phyloP scores from a whole-genome alignment of 1,140 invertebrate genomes.

The Phymorhynchus buccinoides region DNA sequence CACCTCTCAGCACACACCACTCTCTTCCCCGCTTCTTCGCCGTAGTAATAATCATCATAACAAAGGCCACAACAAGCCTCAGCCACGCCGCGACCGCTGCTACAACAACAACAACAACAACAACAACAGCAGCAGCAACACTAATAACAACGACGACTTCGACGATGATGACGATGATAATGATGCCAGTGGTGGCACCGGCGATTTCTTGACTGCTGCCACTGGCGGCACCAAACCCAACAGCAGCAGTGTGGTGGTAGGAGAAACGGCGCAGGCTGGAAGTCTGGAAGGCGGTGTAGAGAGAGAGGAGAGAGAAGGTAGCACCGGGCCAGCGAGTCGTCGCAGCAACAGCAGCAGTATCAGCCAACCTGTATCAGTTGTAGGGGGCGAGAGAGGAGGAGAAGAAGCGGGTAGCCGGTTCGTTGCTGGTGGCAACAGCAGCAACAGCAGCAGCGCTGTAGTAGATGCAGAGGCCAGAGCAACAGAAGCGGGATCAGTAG shows the following conservation, averaged over 20 bases:
- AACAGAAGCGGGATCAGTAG: slow-evolving; percentile 45
- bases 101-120: slow-evolving; percentile 66
- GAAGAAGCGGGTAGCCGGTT: slow-evolving; percentile 64
- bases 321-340: slow-evolving; percentile 57
- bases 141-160: neutral
- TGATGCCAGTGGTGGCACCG: neutral
- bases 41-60: too few species aligned
- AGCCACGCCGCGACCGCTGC: neutral
- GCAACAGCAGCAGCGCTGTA: slow-evolving; percentile 74
- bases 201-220: neutral
- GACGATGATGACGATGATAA: slow-evolving; percentile 16
- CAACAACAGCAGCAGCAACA: slow-evolving; percentile 55
- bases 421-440: slow-evolving; percentile 71
- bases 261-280: neutral
- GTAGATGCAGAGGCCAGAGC: slow-evolving; percentile 41
- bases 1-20: slow-evolving; percentile 36
- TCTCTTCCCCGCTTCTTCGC: slow-evolving; percentile 42
- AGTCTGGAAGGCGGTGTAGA: slow-evolving; percentile 48
- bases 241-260: too few species aligned
- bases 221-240: neutral
- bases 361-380: neutral
- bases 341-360: slow-evolving; percentile 10
- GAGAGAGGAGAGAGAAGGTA: slow-evolving; percentile 65
- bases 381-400: slow-evolving; percentile 57
- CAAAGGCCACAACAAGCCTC: neutral